These are phyloP conservation scores for Sarcophaga peregrina DNA, from an alignment of 1,140 invertebrate genomes.

Conservation along the genomic window DNA sequence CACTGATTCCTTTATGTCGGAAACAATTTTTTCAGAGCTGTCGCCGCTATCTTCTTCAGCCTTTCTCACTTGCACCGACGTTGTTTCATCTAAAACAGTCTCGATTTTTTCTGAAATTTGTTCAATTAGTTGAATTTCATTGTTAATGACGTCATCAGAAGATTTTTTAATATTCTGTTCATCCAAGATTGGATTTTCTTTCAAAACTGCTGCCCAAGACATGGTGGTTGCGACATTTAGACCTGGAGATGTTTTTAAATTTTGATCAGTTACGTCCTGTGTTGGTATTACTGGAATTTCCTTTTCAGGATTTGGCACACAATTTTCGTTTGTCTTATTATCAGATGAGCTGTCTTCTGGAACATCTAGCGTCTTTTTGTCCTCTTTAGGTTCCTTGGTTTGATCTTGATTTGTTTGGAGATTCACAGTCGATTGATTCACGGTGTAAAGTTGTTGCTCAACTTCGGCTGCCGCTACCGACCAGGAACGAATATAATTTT, in stretches of 20 bases:
- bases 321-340: background rate
- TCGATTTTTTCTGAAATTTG: background rate
- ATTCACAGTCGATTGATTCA: background rate
- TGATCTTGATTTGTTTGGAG: background rate
- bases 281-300: background rate
- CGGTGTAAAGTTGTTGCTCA: background rate
- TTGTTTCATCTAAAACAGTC: too few species aligned
- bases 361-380: background rate
- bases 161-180: background rate
- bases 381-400: background rate
- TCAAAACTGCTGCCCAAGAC: background rate
- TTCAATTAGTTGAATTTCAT: background rate
- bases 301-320: background rate
- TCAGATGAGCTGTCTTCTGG: background rate
- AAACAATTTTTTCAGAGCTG: too few species aligned
- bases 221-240: background rate
- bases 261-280: background rate
- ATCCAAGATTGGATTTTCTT: background rate
- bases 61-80: too few species aligned
- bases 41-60: too few species aligned
- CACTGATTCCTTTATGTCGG: too few species aligned
- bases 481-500: background rate
- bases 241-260: background rate
- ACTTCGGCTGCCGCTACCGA: constrained; percentile 6
- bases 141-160: background rate